Evolutionary conservation across 2,888 invertebrate genomes (phyloP).

Genomic region (Cheilosia soror): DNA sequence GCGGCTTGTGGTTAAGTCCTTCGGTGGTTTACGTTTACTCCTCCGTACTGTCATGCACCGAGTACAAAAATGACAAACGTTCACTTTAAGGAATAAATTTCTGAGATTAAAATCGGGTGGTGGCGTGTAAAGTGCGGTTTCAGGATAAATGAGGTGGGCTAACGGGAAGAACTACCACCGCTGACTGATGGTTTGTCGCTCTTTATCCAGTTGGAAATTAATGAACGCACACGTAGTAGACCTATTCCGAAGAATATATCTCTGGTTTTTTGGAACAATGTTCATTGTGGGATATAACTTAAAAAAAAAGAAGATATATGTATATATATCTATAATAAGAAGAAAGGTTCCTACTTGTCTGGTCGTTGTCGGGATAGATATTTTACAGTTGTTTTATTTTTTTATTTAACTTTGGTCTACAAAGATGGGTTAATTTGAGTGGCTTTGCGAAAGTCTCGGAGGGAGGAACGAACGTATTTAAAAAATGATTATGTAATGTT

Average conservation of each 20-base stretch:
- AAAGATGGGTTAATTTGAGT: constrained; percentile 30
- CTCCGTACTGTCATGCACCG: constrained; percentile 7
- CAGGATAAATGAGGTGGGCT: constrained; percentile 44
- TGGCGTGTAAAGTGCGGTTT: constrained; percentile 37
- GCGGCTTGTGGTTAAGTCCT: constrained; percentile 55
- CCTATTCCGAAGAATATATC: background rate
- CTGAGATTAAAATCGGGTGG: constrained; percentile 60
- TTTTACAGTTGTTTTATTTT: background rate
- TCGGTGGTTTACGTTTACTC: constrained; percentile 17
- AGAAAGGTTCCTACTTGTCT: constrained; percentile 24
- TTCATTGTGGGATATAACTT: background rate
- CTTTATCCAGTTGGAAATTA: constrained; percentile 35
- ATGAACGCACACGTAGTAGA: constrained; percentile 53
- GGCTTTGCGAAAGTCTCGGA: background rate
- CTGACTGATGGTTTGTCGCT: constrained; percentile 29
- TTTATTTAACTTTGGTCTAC: background rate
- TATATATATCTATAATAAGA: background rate
- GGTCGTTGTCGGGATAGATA: constrained; percentile 3
- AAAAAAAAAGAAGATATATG: too few relatives aligned
- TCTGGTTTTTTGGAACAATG: background rate
- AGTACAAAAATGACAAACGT: constrained; percentile 48
- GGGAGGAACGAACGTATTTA: background rate
- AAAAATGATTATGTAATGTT: constrained; percentile 14
- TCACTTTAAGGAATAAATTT: constrained; percentile 60
- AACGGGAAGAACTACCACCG: constrained; percentile 8